Evolutionary conservation across 1,140 invertebrate genomes (phyloP), one percentile per base, ranked within the genome.

Genomic region (Phthorimaea operculella): DNA sequence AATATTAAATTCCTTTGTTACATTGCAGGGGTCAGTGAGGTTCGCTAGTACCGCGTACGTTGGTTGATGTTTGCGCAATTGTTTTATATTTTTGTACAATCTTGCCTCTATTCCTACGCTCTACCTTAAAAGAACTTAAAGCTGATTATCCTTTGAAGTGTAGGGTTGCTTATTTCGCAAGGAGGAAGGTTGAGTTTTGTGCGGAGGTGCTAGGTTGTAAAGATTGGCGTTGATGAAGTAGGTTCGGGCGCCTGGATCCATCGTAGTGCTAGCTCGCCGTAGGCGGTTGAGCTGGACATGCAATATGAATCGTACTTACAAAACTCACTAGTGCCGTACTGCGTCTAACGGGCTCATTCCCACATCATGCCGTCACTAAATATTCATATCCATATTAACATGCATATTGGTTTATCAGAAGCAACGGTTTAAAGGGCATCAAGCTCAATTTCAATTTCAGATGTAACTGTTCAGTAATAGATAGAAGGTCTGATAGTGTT

Each of bases 31-130:
- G 76, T 83, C 74, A 77, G 58, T 60, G 63, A 73, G 70, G 67
- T 70, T 75, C 60, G 65, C 63, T 58, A 59, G 73, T 66, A 70
- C 71, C 65, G 63, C 66, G 66, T 72, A 70, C 58, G 62, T 71
- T 57, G 58, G 65, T 64, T 68, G 70, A 74, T 65, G 63, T 70
- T 80, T 79, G 65, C 79, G 68, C 75, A 76, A 79, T 82, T 79
- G 76, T 79, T 77, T 78, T 73, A 79, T 79, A 76, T 79, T 82
- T 82, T 82, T 78, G 70, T 75, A 65, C 66, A 60, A 63, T 64
- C 65, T 58, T 61, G 55, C 8, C 45, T 47, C 39, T 28, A 28
- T 28, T 28, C 21, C 2, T 4, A 28, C 21, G 21, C 21, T 28
- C 21, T 28, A 28, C 21, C 21, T 28, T 28, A 28, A 4, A 28